Base-by-base conservation (phyloP, 2,113 vertebrate genomes). In the Oreochromis aureus region DNA sequence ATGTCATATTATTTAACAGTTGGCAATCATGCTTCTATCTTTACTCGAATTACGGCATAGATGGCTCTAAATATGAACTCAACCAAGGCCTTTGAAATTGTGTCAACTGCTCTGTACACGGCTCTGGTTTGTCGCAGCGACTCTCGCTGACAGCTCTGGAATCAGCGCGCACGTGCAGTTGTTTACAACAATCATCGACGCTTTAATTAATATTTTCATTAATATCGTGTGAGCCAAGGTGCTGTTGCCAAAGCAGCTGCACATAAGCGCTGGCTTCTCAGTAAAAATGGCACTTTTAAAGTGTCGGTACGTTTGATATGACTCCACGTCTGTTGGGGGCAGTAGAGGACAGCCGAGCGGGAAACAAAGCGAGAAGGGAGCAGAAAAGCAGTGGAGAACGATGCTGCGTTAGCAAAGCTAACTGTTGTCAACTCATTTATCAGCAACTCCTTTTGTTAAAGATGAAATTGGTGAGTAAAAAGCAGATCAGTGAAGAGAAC, bases 391-490 rank as follows among this genome's bases (percentile, higher is more conserved):
- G 36, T 2, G 22, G 3, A 2, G 12, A 10, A n/a, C 80, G 81
- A 87, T 89, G 90, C 19, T 3, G 18, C 41, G 61, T 19, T 90
- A 89, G 69, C 24, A 5, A 22, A 79, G 18, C 10, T 1, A 10
- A 10, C 30, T 53, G 32, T 6, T 5, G 30, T 56, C 5, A 79
- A 12, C 4, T 54, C 1, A 36, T 19, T 71, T 55, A 82, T 39
- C 4, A 24, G 3, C 7, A n/a, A 1, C 11, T 30, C 3, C 16
- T 44, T 18, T 2, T 15, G 13, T 82, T 71, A 24, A 85, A 90
- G 86, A 95, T 95, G 94, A 95, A 95, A 78, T 30, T 95, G 93
- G 95, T 95, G 76, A 94, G 95, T 95, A 78, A 78, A 80, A 13
- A 6, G 11, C 6, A 2, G 7, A 13, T 5, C 41, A 88, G 86